A percentile compares a stretch with the other conserved stretches of the same genome.
Evolutionary conservation across 2,888 invertebrate genomes (phyloP).

Genomic region (Catocala fraxini): DNA sequence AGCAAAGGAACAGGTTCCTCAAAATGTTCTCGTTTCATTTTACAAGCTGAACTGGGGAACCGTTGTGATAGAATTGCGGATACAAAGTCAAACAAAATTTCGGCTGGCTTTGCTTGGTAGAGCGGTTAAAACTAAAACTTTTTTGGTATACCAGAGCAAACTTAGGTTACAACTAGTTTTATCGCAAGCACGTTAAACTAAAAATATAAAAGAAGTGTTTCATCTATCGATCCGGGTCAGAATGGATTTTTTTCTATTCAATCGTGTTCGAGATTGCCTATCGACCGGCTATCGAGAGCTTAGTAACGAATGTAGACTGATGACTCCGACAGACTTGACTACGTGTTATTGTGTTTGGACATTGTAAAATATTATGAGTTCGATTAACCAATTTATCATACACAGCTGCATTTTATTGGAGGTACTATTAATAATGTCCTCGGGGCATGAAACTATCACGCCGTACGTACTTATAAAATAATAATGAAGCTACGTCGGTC

Average conservation of each 20-base stretch:
- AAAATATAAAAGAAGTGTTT: conserved; percentile 47
- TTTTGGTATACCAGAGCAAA: too few relatives aligned
- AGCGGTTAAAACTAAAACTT: conserved; percentile 4
- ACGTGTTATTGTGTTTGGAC: neutral
- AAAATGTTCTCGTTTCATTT: conserved; percentile 69
- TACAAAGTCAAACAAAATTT: conserved; percentile 25
- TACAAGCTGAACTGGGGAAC: conserved; percentile 59
- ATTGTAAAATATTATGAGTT: neutral
- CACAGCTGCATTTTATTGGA: neutral
- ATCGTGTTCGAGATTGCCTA: conserved; percentile 73
- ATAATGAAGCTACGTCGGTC: neutral
- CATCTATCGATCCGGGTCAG: conserved; percentile 62
- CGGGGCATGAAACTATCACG: neutral
- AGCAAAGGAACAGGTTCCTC: conserved; percentile 65
- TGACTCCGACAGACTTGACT: conserved; percentile 36
- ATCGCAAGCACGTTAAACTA: conserved; percentile 15
- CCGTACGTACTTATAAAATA: neutral
- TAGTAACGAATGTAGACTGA: conserved; percentile 62
- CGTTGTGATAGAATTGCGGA: conserved; percentile 62
- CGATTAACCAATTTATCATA: neutral
- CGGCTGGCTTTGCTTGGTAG: conserved; percentile 9
- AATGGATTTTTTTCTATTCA: conserved; percentile 64
- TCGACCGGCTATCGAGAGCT: conserved; percentile 65
- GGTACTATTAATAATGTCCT: conserved; percentile 2
- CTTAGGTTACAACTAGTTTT: conserved; percentile 11